phyloP scores from a whole-genome alignment of 2,888 invertebrate genomes.

The Agrotis puta region DNA sequence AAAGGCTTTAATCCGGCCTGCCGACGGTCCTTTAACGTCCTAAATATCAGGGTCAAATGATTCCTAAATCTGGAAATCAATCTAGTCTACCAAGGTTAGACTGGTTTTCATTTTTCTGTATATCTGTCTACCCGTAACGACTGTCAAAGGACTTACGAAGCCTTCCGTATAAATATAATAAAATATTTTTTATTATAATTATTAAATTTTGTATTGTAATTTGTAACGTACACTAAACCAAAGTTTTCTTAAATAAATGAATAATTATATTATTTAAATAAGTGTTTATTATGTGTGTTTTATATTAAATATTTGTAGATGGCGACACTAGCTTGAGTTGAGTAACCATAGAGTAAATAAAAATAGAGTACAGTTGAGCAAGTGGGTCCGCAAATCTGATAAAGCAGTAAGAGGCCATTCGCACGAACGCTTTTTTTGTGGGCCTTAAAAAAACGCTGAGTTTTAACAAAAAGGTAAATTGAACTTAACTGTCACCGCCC shows the following conservation, averaged over 20 bases:
- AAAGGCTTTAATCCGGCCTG: too few species aligned
- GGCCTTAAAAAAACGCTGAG: too few species aligned
- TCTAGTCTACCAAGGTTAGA: background rate
- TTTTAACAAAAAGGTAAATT: too few species aligned
- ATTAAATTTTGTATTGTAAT: constrained; percentile 18
- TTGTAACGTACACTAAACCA: constrained; percentile 45
- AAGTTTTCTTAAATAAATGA: constrained; percentile 39
- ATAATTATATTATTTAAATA: constrained; percentile 20
- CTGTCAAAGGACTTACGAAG: background rate
- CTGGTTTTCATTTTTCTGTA: too few species aligned
- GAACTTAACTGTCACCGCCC: too few species aligned
- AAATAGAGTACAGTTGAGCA: background rate
- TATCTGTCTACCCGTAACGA: background rate
- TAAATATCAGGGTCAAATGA: too few species aligned
- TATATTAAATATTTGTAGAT: constrained; percentile 19
- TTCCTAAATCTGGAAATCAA: too few species aligned
- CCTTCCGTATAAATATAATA: constrained; percentile 13
- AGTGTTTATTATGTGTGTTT: constrained; percentile 19
- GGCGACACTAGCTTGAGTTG: constrained; percentile 2
- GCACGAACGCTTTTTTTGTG: too few species aligned
- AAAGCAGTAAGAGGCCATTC: too few species aligned
- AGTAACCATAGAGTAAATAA: background rate
- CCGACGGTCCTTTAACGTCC: too few species aligned
- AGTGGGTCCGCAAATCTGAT: background rate
- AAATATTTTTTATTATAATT: background rate